Evolutionary conservation across 53 echinoderm and acorn worm genomes (phyloP).

Genomic region (Antedon mediterranea): DNA sequence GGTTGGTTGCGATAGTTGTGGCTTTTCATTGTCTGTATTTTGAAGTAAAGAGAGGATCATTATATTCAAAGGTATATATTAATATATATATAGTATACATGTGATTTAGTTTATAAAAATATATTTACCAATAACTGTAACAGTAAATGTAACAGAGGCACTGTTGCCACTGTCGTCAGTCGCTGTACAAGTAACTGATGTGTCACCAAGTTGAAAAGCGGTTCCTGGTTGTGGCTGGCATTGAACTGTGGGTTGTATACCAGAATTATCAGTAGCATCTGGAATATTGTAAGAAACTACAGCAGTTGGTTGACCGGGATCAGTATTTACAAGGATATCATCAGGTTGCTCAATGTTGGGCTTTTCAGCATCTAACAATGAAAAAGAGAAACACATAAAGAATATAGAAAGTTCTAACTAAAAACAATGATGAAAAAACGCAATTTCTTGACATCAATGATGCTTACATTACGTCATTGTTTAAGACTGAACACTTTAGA

Average conservation of each 20-base stretch:
- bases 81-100: too few species aligned
- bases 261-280: constrained; percentile 5
- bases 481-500: too few species aligned
- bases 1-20: constrained; percentile 1
- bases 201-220: constrained; percentile 11
- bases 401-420: too few species aligned
- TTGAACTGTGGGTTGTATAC: not conserved
- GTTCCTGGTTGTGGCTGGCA: constrained; percentile 6
- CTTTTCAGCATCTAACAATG: not conserved
- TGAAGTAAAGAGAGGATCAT: not conserved
- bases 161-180: constrained; percentile 2
- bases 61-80: too few species aligned
- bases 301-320: constrained; percentile 1
- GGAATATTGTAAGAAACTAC: constrained; percentile 10
- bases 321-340: not conserved
- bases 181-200: constrained; percentile 11
- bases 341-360: not conserved
- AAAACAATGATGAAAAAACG: too few species aligned
- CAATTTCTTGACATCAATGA: too few species aligned
- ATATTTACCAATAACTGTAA: constrained; percentile 18
- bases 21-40: constrained; percentile 5
- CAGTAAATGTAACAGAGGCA: constrained; percentile 1
- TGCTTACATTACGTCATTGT: too few species aligned
- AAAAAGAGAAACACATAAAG: too few species aligned
- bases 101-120: too few species aligned